Conservation (phyloP, 2,113 vertebrate genomes). For the Colistium nudipinnis region DNA sequence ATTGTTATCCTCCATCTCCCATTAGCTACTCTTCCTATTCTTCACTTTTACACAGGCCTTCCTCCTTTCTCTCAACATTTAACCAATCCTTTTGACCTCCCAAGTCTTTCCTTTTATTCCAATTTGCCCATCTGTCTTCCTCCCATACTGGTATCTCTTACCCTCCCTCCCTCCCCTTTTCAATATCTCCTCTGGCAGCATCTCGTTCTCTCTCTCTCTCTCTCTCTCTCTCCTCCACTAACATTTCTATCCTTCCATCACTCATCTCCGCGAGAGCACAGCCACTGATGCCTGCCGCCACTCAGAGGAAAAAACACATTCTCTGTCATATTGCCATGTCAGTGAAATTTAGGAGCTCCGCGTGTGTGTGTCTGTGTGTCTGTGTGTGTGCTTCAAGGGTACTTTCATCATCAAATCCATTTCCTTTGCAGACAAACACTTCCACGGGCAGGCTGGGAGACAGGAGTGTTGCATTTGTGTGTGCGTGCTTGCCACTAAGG, state of each 20-base stretch:
- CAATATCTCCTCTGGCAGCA: conserved; percentile 33
- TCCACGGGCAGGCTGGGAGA: conserved; percentile 67
- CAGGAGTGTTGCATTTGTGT: conserved; percentile 27
- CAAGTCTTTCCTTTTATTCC: conserved; percentile 22
- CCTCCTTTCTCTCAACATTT: conserved; percentile 34
- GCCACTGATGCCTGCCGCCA: conserved; percentile 59
- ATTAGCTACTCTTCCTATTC: conserved; percentile 3
- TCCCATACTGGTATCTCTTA: conserved; percentile 16
- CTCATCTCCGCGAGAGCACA: conserved; percentile 59
- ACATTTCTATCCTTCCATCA: conserved; percentile 56
- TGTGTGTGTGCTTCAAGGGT: conserved; percentile 68
- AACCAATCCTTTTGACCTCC: conserved; percentile 39
- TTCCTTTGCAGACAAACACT: conserved; percentile 78
- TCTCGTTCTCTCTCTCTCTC: too few species aligned
- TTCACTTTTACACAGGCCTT: neutral
- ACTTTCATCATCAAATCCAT: conserved; percentile 81
- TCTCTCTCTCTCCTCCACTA: conserved; percentile 51
- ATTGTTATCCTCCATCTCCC: conserved; percentile 21
- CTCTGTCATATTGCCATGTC: conserved; percentile 76
- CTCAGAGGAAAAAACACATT: conserved; percentile 65
- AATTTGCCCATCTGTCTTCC: conserved; percentile 1
- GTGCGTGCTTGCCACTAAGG: conserved; percentile 39
- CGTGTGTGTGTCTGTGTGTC: conserved; percentile 38
- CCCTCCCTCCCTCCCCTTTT: conserved; percentile 15
- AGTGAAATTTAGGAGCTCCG: conserved; percentile 76